phyloP scores from a whole-genome alignment of 2,888 invertebrate species.

The Drosophila kuntzei region DNA sequence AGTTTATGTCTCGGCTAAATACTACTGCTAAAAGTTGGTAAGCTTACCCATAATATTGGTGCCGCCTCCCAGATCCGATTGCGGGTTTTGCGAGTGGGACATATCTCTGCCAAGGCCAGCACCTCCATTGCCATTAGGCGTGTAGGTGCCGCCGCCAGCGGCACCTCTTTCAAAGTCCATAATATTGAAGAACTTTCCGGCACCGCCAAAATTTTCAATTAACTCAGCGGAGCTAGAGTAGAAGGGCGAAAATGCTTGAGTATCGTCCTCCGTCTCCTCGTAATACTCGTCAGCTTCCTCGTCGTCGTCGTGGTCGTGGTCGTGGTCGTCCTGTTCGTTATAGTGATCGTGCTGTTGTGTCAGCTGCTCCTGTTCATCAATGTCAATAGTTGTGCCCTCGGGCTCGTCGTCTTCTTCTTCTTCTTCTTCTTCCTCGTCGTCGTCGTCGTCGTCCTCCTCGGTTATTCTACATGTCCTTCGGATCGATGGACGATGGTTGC shows the following conservation, averaged over 20 bases:
- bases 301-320: constrained; percentile 47
- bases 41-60: constrained; percentile 71
- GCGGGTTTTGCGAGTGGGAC: constrained; percentile 51
- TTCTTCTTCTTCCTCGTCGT: constrained; percentile 56
- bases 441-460: constrained; percentile 70
- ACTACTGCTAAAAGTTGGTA: not conserved
- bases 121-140: constrained; percentile 69
- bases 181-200: constrained; percentile 71
- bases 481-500: constrained; percentile 68
- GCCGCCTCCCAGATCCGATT: constrained; percentile 64
- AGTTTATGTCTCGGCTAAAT: not conserved
- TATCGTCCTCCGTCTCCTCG: constrained; percentile 71
- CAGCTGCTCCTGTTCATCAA: constrained; percentile 65
- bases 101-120: constrained; percentile 61
- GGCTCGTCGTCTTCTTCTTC: constrained; percentile 68
- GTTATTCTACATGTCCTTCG: constrained; percentile 74
- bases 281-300: constrained; percentile 71
- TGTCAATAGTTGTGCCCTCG: constrained; percentile 69
- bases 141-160: constrained; percentile 63
- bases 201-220: constrained; percentile 67
- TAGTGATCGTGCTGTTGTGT: constrained; percentile 51
- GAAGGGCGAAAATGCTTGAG: constrained; percentile 74
- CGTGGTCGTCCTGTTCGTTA: constrained; percentile 39
- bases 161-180: constrained; percentile 69
- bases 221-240: constrained; percentile 75